Conservation (phyloP, 2,888 invertebrate genomes). For the Imbricaverruca yamaguchii region DNA sequence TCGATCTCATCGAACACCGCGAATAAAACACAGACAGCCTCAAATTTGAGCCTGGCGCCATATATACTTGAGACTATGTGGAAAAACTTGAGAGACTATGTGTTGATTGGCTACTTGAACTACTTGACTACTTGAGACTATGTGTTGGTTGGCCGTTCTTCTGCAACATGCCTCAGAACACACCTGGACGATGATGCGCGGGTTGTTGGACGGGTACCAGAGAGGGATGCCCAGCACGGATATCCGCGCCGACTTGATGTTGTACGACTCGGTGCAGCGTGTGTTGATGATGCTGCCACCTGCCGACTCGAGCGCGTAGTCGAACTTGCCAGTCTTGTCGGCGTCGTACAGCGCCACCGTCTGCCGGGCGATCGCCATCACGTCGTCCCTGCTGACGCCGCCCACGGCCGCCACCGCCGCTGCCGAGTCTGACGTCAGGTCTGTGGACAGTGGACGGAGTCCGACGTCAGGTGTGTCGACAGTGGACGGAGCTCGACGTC, state of each 20-base stretch:
- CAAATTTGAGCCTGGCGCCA: too few relatives aligned
- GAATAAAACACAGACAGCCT: too few relatives aligned
- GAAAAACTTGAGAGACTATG: too few relatives aligned
- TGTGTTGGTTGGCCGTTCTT: too few relatives aligned
- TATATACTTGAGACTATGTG: too few relatives aligned
- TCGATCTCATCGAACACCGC: too few relatives aligned
- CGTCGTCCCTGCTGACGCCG: constrained; percentile 27
- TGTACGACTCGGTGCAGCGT: constrained; percentile 72
- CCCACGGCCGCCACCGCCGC: neutral
- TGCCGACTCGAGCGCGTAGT: constrained; percentile 90
- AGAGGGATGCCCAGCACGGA: constrained; percentile 75
- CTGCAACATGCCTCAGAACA: neutral
- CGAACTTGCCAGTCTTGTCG: constrained; percentile 88
- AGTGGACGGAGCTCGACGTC: too few relatives aligned
- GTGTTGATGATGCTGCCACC: constrained; percentile 77
- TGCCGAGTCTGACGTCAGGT: neutral
- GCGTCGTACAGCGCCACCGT: constrained; percentile 66
- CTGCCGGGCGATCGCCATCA: constrained; percentile 38
- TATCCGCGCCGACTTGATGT: constrained; percentile 44
- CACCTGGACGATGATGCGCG: constrained; percentile 69
- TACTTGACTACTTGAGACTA: too few relatives aligned
- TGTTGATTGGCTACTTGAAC: too few relatives aligned
- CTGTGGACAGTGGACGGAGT: too few relatives aligned
- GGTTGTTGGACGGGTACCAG: constrained; percentile 71
- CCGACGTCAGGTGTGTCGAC: neutral